Percentiles rank a stretch among this genome's conserved stretches.
phyloP scores from a whole-genome alignment of 2,113 vertebrate genomes.

The Dasyprocta punctata region DNA sequence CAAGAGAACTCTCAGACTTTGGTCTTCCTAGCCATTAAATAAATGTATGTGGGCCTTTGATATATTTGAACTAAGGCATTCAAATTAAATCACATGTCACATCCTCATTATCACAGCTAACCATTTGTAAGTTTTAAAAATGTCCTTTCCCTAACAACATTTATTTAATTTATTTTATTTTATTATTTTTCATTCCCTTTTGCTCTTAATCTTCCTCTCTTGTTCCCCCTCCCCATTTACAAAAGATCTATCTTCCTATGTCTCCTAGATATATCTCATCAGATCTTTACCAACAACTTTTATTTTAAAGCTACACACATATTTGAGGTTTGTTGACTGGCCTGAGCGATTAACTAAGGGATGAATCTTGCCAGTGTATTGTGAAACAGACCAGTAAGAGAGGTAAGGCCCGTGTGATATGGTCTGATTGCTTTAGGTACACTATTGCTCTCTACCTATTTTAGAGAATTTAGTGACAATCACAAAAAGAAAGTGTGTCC shows the following conservation, averaged over 20 bases:
- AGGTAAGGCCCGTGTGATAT: rapidly evolving
- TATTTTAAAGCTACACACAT: background rate
- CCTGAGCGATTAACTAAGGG: background rate
- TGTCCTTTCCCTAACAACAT: background rate
- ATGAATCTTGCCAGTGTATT: background rate
- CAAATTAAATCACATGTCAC: background rate
- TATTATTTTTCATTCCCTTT: background rate
- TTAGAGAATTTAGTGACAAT: background rate
- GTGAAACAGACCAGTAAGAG: background rate
- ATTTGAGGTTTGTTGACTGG: background rate
- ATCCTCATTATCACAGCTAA: background rate
- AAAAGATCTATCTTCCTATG: background rate
- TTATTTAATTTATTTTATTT: background rate
- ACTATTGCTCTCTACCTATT: background rate
- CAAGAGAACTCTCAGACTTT: background rate
- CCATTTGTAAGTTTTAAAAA: background rate
- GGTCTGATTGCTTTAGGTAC: rapidly evolving
- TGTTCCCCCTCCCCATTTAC: background rate
- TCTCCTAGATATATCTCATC: background rate
- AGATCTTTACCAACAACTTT: background rate
- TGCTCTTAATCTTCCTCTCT: background rate
- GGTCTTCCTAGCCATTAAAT: background rate
- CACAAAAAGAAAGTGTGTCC: background rate
- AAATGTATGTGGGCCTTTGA: background rate
- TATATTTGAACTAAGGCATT: background rate